These are phyloP conservation scores for Andricus quercusramuli DNA, from an alignment of 2,888 invertebrate genomes.

Conservation along the genomic window DNA sequence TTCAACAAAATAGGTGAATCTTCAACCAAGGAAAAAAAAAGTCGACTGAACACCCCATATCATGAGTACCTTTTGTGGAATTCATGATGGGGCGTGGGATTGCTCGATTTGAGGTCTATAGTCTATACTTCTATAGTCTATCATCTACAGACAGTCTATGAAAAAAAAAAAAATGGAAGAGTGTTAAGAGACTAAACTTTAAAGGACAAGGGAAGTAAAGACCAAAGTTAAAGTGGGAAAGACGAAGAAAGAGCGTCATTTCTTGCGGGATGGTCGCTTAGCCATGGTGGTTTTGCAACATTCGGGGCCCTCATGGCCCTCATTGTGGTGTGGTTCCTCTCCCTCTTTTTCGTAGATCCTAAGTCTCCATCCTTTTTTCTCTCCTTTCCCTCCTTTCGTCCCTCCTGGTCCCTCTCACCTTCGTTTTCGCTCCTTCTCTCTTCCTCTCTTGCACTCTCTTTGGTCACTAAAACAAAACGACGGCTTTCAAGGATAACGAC, in stretches of 20 bases:
- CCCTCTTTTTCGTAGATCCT: conserved; percentile 5
- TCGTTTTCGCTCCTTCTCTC: conserved; percentile 21
- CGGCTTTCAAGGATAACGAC: conserved; percentile 77
- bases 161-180: conserved; percentile 1
- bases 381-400: conserved; percentile 13
- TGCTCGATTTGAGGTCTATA: conserved; percentile 40
- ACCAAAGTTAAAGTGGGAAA: conserved; percentile 46
- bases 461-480: conserved; percentile 74
- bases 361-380: background rate
- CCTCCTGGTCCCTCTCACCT: conserved; percentile 9
- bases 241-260: conserved; percentile 59
- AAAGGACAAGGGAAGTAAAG: conserved; percentile 42
- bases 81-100: conserved; percentile 35
- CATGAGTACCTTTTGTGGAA: conserved; percentile 25
- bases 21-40: too few species aligned
- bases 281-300: conserved; percentile 69
- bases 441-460: conserved; percentile 56
- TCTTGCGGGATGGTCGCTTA: conserved; percentile 62
- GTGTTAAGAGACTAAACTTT: conserved; percentile 48
- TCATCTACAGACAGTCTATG: too few species aligned
- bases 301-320: conserved; percentile 59
- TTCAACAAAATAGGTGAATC: too few species aligned
- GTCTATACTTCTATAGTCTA: background rate
- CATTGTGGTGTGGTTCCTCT: conserved; percentile 60
- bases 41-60: conserved; percentile 1